These are phyloP conservation scores for Coelopa frigida DNA, from an alignment of 1,140 invertebrate species.

Conservation along the genomic window DNA sequence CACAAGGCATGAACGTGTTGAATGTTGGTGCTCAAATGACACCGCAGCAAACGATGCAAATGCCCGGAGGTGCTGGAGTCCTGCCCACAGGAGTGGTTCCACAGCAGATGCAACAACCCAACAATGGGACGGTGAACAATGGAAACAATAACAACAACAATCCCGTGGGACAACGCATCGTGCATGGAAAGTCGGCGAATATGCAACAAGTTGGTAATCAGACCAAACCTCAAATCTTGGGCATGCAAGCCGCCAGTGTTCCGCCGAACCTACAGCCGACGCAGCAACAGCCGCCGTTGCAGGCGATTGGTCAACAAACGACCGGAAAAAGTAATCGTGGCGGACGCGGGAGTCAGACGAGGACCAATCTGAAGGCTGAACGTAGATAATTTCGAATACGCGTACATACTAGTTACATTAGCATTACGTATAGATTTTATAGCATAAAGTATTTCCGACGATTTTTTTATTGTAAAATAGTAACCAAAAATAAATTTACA, in stretches of 20 bases:
- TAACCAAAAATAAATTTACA: too few species aligned
- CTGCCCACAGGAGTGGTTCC: not conserved
- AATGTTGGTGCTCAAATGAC: constrained; percentile 3
- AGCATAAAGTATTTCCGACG: too few species aligned
- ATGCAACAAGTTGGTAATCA: constrained; percentile 4
- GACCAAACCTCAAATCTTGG: too few species aligned
- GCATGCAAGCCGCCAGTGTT: not conserved
- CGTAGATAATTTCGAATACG: too few species aligned
- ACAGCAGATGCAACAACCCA: not conserved
- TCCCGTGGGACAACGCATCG: constrained; percentile 4
- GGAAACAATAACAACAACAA: constrained; percentile 3
- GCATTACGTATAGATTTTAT: too few species aligned
- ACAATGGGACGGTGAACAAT: constrained; percentile 1
- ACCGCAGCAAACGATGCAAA: not conserved
- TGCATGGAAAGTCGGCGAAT: not conserved
- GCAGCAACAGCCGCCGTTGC: not conserved
- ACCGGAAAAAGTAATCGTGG: constrained; percentile 8
- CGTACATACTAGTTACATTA: too few species aligned
- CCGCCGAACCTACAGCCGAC: constrained; percentile 1
- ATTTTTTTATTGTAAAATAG: too few species aligned
- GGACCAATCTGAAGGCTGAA: constrained; percentile 13
- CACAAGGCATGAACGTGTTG: not conserved
- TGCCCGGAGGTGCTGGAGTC: not conserved
- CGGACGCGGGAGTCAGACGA: constrained; percentile 7
- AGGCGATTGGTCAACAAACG: not conserved